Percentiles rank a stretch among this genome's conserved stretches.
These are phyloP conservation scores for Geodia barretti DNA, from an alignment of 37 sponge, comb jelly and placozoan genomes.

Conservation along the genomic window DNA sequence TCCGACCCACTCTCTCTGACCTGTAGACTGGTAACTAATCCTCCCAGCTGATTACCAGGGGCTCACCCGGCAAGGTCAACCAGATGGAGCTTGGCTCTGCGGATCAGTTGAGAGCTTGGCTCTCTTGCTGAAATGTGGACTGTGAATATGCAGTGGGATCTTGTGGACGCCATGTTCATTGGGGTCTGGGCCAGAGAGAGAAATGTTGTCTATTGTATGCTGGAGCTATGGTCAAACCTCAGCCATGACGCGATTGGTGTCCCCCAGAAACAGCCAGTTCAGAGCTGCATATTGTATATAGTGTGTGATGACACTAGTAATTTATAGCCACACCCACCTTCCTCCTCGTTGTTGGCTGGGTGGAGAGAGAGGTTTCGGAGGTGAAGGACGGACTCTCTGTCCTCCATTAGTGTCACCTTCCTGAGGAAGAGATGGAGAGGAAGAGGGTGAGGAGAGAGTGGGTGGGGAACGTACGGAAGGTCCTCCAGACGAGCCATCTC, in stretches of 20 bases:
- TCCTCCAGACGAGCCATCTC: conserved; percentile 91
- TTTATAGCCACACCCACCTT: conserved; percentile 59
- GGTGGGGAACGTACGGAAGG: conserved; percentile 63
- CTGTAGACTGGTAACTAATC: conserved; percentile 21
- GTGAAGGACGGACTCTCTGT: conserved; percentile 75
- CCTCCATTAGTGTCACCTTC: conserved; percentile 81
- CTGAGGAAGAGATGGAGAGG: too few species aligned
- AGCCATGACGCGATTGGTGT: conserved; percentile 99
- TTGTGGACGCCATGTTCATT: conserved; percentile 99
- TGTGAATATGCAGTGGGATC: conserved; percentile 99
- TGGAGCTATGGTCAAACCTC: conserved; percentile 64
- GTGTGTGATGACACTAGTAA: neutral
- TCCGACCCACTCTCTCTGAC: conserved; percentile 95
- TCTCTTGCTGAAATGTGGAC: conserved; percentile 87
- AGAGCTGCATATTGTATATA: conserved; percentile 69
- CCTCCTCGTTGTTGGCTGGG: conserved; percentile 89
- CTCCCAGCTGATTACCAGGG: neutral
- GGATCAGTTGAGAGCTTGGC: conserved; percentile 79
- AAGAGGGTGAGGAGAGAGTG: neutral
- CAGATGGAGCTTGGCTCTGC: conserved; percentile 90
- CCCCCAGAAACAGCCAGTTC: conserved; percentile 97
- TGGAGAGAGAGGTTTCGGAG: conserved; percentile 93
- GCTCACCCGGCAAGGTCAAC: conserved; percentile 97
- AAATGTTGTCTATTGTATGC: neutral
- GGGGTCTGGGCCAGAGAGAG: conserved; percentile 74